Base-by-base conservation (phyloP, 2,113 vertebrate species). In the Puntigrus tetrazona region DNA sequence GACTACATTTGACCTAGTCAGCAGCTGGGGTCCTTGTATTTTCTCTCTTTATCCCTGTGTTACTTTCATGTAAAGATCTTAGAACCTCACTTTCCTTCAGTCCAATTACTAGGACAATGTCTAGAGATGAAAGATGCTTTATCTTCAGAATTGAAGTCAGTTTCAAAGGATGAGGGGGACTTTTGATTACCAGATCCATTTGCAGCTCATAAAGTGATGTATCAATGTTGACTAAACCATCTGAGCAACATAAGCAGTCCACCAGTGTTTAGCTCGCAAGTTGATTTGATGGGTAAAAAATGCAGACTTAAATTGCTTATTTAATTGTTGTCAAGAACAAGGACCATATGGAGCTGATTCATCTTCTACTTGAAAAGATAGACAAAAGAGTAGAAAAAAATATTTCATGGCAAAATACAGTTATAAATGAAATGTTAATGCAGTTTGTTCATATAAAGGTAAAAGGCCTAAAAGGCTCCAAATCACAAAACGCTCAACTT, bases 21-120 rank as follows among this genome's bases (percentile, higher is more conserved):
- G 85, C 69, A 92, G 25, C 84, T 91, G 92, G 7, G 86, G 86
- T 70, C 86, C 82, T n/a, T 86, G 73, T 82, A 92, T 9, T 45
- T 27, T 76, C 18, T 31, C 25, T 27, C n/a, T 75, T 47, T 67
- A 14, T 47, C 22, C 57, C 36, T 83, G 5, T 18, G 52, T 29
- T 73, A 59, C 55, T 83, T 88, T 74, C 29, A 76, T 82, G 57
- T 63, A 22, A 45, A 41, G 57, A 55, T 52, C 13, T 69, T 85
- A 67, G 45, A 78, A 16, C 65, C 41, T 47, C 70, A 83, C 59
- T 84, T 89, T 82, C 85, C 85, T 77, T 50, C 38, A 34, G 11
- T 52, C 13, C 81, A 85, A 88, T 84, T 88, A 84, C 79, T 63
- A 31, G 57, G 76, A 84, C 76, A 81, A 76, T 88, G 20, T 65